Evolutionary conservation across 2,888 invertebrate species (phyloP).

Genomic region (Creontiades dilutus): DNA sequence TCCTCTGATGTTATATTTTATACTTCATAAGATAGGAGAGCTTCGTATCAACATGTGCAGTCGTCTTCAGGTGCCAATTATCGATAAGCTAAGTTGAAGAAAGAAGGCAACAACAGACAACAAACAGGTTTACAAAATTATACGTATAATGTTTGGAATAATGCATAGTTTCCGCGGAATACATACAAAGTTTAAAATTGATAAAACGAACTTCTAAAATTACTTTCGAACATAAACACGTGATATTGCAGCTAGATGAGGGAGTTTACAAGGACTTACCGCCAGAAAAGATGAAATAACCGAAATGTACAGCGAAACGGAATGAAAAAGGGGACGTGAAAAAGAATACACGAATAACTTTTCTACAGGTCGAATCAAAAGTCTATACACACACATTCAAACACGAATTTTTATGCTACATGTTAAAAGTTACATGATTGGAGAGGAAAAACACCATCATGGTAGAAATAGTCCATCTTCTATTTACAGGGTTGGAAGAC

Average conservation of each 20-base stretch:
- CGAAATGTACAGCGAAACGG: not conserved
- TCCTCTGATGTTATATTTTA: too few species aligned
- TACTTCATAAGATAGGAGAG: too few species aligned
- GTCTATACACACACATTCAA: slow-evolving; percentile 18
- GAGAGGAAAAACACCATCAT: not conserved
- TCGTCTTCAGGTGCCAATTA: not conserved
- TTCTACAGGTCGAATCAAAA: not conserved
- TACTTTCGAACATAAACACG: not conserved
- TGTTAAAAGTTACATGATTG: not conserved
- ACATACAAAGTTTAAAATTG: not conserved
- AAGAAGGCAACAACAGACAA: not conserved
- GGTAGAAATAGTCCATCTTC: not conserved
- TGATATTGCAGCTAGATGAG: not conserved
- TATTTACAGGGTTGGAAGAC: slow-evolving; percentile 2
- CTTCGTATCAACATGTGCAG: not conserved
- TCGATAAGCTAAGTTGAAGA: not conserved
- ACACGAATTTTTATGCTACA: slow-evolving; percentile 28
- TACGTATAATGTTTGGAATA: not conserved
- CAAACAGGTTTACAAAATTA: not conserved
- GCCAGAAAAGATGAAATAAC: not conserved
- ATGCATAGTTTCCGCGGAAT: not conserved
- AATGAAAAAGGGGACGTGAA: not conserved
- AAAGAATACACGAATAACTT: not conserved
- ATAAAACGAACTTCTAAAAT: not conserved
- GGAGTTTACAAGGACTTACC: not conserved